Evolutionary conservation across 2,888 invertebrate genomes (phyloP), one percentile per base, ranked within the genome.

Genomic region (Seira sanloemensis): DNA sequence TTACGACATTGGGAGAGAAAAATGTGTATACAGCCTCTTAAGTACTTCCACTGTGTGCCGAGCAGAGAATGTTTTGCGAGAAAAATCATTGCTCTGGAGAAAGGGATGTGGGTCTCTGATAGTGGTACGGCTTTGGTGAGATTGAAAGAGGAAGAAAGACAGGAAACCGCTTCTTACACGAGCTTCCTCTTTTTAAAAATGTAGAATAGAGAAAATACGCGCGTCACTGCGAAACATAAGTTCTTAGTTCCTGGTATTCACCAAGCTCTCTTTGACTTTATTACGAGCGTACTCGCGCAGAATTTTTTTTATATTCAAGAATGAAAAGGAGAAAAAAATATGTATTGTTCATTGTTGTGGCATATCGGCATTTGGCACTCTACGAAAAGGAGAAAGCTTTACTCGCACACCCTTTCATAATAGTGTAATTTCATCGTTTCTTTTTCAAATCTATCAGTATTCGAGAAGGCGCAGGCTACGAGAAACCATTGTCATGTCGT

Each of bases 81-180:
- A n/a, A 18, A 58, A 58, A 58, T 58, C 58, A 58, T 58, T 58
- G 58, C 58, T 12, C 12, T 58, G 58, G n/a, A 58, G 12, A 37
- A 37, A 37, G 4, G 12, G 37, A 58, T 58, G 12, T 4, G 2
- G 58, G n/a, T 18, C n/a, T 18, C 2, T n/a, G 58, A 9, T 58
- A 9, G 5, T 58, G 58, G 58, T 9, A 18, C 5, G 12, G 37
- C 37, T 9, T 12, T 21, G 62, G 12, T 62, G 62, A 23, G 58
- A n/a, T 4, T 58, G 58, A 18, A 58, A 12, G 37, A 37, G 37
- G 50, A 62, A 37, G 71, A 46, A 37, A 21, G 46, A 50, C 71
- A 71, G 37, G 71, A 71, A 71, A 37, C 71, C 71, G 25, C 71
- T 37, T 69, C 69, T 62, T 62, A 62, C 19, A 21, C 37, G n/a